phyloP scores from a whole-genome alignment of 2,888 invertebrate species.

The Creontiades dilutus region DNA sequence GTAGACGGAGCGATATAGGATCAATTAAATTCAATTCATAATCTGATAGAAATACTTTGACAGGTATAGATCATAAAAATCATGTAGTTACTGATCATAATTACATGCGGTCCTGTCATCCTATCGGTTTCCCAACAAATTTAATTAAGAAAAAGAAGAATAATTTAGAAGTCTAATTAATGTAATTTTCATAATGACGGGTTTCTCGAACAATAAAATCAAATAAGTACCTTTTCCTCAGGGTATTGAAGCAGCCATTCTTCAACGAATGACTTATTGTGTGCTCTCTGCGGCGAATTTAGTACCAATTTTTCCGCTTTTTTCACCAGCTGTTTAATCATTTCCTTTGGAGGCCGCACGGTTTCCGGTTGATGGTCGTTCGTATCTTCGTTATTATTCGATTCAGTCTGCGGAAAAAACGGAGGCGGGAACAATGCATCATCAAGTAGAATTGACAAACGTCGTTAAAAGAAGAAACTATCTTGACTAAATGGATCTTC shows the following conservation, averaged over 20 bases:
- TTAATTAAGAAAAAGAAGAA: too few species aligned
- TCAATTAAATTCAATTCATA: too few species aligned
- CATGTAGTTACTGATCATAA: too few species aligned
- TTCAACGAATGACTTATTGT: constrained; percentile 73
- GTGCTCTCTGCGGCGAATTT: constrained; percentile 70
- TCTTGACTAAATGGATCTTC: too few species aligned
- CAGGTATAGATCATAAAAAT: too few species aligned
- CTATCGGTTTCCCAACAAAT: too few species aligned
- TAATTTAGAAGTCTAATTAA: too few species aligned
- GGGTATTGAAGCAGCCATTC: constrained; percentile 75
- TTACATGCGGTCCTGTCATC: too few species aligned
- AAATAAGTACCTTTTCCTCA: constrained; percentile 64
- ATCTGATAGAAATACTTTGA: too few species aligned
- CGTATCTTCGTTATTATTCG: constrained; percentile 67
- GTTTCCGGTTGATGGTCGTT: constrained; percentile 75
- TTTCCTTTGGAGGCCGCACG: constrained; percentile 76
- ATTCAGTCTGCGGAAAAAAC: constrained; percentile 58
- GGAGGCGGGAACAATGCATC: background rate
- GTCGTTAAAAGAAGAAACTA: background rate
- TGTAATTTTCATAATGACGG: too few species aligned
- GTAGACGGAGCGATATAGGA: too few species aligned
- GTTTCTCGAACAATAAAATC: too few species aligned
- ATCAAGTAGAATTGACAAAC: background rate
- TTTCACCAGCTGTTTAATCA: constrained; percentile 87
- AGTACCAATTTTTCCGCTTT: constrained; percentile 87